These are phyloP conservation scores for Morus bassanus DNA, from an alignment of 2,797 vertebrate genomes.

Conservation along the genomic window DNA sequence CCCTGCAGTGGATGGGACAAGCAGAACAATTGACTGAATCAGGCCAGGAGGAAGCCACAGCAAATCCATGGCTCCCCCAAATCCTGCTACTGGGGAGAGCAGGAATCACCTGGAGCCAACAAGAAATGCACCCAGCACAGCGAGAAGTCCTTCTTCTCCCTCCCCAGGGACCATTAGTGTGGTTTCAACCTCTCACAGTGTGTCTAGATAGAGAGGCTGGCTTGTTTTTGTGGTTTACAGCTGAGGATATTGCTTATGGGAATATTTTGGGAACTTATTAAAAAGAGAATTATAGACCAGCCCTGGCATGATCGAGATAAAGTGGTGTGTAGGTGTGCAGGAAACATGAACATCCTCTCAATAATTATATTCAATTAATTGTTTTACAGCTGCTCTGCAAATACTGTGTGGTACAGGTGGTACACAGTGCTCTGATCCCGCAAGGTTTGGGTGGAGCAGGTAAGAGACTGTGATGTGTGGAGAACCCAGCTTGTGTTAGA, in stretches of 20 bases:
- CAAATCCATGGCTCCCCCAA: not conserved
- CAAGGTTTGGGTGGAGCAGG: not conserved
- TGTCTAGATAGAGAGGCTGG: not conserved
- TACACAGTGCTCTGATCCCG: not conserved
- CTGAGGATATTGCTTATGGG: not conserved
- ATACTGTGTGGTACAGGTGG: not conserved
- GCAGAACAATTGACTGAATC: not conserved
- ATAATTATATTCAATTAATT: not conserved
- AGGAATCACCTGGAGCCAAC: not conserved
- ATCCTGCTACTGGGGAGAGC: not conserved
- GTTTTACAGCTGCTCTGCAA: not conserved
- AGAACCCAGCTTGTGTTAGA: not conserved
- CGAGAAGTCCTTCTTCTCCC: not conserved
- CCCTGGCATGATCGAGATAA: not conserved
- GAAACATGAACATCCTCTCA: not conserved
- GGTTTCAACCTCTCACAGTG: not conserved
- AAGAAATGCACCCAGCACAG: not conserved
- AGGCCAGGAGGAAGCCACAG: not conserved
- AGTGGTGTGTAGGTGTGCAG: not conserved
- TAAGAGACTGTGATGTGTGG: not conserved
- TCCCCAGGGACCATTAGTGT: not conserved
- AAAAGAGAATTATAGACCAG: not conserved
- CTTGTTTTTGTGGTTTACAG: not conserved
- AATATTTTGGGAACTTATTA: not conserved
- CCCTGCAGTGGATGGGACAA: not conserved